Evolutionary conservation across 2,113 vertebrate species (phyloP), one percentile per base, ranked within the genome.

Genomic region (Sorex araneus): DNA sequence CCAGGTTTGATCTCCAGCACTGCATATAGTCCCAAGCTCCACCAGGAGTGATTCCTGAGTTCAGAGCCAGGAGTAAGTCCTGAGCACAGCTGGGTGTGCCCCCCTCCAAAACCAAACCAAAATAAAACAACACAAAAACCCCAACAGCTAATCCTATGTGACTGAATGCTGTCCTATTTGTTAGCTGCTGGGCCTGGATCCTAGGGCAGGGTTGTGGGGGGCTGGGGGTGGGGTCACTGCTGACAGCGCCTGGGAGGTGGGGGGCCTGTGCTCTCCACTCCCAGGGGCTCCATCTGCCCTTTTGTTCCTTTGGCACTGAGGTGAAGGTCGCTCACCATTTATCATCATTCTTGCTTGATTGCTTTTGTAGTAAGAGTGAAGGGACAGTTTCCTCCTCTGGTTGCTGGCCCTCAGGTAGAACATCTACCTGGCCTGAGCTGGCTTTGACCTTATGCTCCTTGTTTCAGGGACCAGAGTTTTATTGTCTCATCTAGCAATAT

Each of bases 251-350:
- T 3, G 18, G 47, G 12, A 21, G 70, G 30, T 54, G 18, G 0
- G 30, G 66, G 23, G 3, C 36, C 4, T 4, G 54, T 54, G 50
- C 30, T 34, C 43, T 67, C 9, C 23, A 36, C 36, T 43, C 40
- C 30, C 69, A 32, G 32, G 25, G 57, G 40, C 57, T 60, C 84
- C 34, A 2, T 75, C 82, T 30, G 45, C 79, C 66, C 76, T 77
- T 67, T 34, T 28, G 57, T 82, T 75, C 87, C 83, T 23, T 36
- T 70, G 40, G 77, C 57, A 7, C 11, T 11, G 57, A 85, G 86
- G 70, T 79, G 67, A 93, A 87, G 50, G 66, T 86, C 83, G 36
- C 28, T 67, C 43, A 32, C 67, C 28, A 45, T 87, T 84, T 78
- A 25, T 76, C 85, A 78, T 60, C 77, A 63, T 32, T 57, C n/a